Evolutionary conservation across 2,797 vertebrate species (phyloP), one percentile per base, ranked within the genome.

Genomic region (Oryzias dopingdopingensis): DNA sequence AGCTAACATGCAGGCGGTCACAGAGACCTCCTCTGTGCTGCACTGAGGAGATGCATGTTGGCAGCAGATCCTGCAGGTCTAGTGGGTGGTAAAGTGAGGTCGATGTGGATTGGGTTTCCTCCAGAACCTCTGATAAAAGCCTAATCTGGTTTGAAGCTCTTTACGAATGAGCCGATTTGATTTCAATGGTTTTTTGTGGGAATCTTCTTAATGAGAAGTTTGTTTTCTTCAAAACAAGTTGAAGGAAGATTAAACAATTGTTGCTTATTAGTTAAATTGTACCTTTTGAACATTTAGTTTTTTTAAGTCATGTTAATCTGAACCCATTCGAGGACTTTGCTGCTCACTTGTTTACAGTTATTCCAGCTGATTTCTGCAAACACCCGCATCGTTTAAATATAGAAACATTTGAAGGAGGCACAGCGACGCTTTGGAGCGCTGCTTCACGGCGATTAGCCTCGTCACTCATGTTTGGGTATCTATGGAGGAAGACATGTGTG

Each of bases 371-470:
- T 82, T 54, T 73, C 49, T 65, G 54, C 48, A 65, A 69, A 61
- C 54, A 64, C 67, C 69, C 7, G 20, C 76, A 46, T 44, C 16
- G 20, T 69, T 57, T 60, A 51, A 70, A 55, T 59, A 65, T 59
- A 75, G 62, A 72, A 56, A 24, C 18, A 4, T 52, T 26, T 47
- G 58, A 67, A 61, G 67, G 52, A 76, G 53, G 41, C 55, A 65
- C 55, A 44, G 58, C 53, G 0, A 5, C 20, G 63, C 15, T 37
- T 17, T 55, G 67, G 60, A 70, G 44, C 65, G 56, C 14, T 1
- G 40, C 52, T 48, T 47, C 63, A 55, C 55, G 71, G 69, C 78
- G 76, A 83, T 84, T 72, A 77, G 41, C 59, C 57, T 52, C 52
- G 60, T 80, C 72, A 26, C 53, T 81, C 70, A 67, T 23, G 29